Evolutionary conservation across 2,888 invertebrate genomes (phyloP), one percentile per base, ranked within the genome.

Genomic region (Cerastis rubricosa): DNA sequence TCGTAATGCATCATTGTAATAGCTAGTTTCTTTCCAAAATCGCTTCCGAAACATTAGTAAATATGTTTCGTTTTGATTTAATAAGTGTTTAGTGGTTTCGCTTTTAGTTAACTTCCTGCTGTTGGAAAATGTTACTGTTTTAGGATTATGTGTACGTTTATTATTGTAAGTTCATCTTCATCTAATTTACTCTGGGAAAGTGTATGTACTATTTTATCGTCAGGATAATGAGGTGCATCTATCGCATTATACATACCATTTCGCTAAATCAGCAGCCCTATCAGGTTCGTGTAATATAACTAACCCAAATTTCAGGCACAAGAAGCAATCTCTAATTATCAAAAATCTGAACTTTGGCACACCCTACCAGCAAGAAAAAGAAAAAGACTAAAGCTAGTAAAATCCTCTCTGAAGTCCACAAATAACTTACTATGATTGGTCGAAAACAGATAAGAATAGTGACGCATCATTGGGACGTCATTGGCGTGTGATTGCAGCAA

Each of bases 1-100:
- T 87, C 81, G 85, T 83, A 87, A 90, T 88, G 86, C 85, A 86
- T 88, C 86, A 87, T 87, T 86, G 85, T 88, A 88, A 88, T 87
- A 80, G 85, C 84, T 85, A 87, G 85, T 86, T 88, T 87, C 86
- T 88, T 85, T 87, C 76, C 69, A 72, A 85, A 84, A 85, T 84
- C 25, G 77, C 85, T 84, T 76, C 81, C 83, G 79, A 84, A 80
- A 74, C 29, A 59, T 73, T 25, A 47, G 45, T 69, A 25, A 72
- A 74, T 78, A 71, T 74, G 66, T 65, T 61, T 57, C 43, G 22
- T 81, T 73, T 57, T 80, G 67, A 74, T 83, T 74, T 79, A 77
- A 71, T 57, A 66, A 74, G 45, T 76, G 63, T 78, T 74, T 68
- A 51, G 63, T 66, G 61, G 45, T 68, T 57, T 76, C 5, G 14